phyloP scores from a whole-genome alignment of 2,888 invertebrate species.

The Philereme transversata region DNA sequence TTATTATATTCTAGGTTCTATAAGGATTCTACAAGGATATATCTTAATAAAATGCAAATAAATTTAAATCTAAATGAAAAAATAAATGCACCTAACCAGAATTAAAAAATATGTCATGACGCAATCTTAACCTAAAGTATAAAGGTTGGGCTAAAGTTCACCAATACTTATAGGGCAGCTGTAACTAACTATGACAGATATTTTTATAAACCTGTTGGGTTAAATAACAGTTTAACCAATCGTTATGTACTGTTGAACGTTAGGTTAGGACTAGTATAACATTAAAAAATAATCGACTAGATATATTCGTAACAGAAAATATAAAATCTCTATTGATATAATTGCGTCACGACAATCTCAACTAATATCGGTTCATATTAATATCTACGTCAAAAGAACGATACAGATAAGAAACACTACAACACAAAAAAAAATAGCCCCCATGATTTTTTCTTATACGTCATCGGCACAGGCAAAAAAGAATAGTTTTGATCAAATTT shows the following conservation, averaged over 20 bases:
- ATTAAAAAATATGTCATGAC: conserved; percentile 1
- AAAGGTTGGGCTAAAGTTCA: not conserved
- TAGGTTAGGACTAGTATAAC: too few relatives aligned
- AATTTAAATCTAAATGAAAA: conserved; percentile 4
- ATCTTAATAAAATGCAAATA: conserved; percentile 8
- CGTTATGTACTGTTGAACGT: too few relatives aligned
- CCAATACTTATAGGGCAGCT: too few relatives aligned
- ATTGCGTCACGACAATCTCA: conserved; percentile 1
- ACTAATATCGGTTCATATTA: not conserved
- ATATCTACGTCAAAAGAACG: not conserved
- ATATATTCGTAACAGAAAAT: too few relatives aligned
- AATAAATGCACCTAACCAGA: not conserved
- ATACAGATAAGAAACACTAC: not conserved
- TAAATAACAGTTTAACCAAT: too few relatives aligned
- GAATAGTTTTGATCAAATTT: too few relatives aligned
- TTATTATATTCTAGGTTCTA: too few relatives aligned
- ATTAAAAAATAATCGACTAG: too few relatives aligned
- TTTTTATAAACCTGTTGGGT: too few relatives aligned
- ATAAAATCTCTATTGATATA: not conserved
- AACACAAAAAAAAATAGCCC: not conserved
- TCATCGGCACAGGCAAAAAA: too few relatives aligned
- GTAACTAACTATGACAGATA: too few relatives aligned
- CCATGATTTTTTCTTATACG: too few relatives aligned
- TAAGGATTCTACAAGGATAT: not conserved
- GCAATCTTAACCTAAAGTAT: not conserved